Base-by-base conservation (phyloP, 2,888 invertebrate species). In the Sinelater perroti region DNA sequence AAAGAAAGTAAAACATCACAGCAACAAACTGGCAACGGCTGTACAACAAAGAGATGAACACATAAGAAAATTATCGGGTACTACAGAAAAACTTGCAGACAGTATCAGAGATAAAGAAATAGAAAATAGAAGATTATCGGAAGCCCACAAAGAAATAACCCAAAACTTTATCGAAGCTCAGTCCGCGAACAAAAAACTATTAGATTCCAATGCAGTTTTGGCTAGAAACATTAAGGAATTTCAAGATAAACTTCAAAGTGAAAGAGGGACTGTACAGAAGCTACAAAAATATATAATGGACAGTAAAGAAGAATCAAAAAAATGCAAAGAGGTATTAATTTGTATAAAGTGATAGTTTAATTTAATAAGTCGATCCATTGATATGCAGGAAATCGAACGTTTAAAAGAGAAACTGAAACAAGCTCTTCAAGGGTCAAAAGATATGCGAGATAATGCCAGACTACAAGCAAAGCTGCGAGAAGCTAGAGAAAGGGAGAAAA, bases 91-190 rank as follows among this genome's bases (percentile, higher is more conserved):
- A 44, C 24, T 65, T 26, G 51, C 56, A 2, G 55, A 56, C 14
- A 49, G 33, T 10, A 45, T 65, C 5, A 10, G 55, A 24, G 59
- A 57, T n/a, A 61, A 49, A 18, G 63, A 63, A 6, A 18, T 28
- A 1, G 62, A 62, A 51, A 57, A 55, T 11, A 54, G 30, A 14
- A 53, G 42, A 20, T 30, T 63, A 24, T 24, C 38, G n/a, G 35
- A 38, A 8, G 56, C 42, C 1, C 53, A 60, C 6, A 50, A 57
- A 16, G 55, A 60, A 35, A 28, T 64, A 8, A 20, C 46, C 0
- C 24, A 60, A 11, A 56, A 56, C 30, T 53, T 61, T 7, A 45
- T 55, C 7, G 60, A 55, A 8, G 51, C 60, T 11, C 58, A 66
- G 44, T 35, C 42, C 8, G 47, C 56, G 3, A 64, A 61, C 8